phyloP scores from a whole-genome alignment of 2,113 vertebrate species.

The Tapirus terrestris region DNA sequence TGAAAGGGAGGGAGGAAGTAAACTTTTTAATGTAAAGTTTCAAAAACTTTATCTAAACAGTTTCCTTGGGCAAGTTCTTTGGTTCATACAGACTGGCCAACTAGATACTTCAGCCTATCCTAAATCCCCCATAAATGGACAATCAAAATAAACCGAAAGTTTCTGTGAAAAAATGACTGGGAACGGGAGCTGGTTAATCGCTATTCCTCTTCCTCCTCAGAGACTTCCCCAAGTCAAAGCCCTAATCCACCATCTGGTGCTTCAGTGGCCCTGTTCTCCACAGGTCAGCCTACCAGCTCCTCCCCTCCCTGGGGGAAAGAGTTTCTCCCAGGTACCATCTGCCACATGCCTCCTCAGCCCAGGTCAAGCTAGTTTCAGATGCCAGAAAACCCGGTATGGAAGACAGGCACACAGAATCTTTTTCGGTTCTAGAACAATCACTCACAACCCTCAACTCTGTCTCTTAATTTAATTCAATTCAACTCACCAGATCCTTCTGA shows the following conservation, averaged over 20 bases:
- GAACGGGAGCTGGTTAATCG: neutral
- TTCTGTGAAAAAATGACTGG: neutral
- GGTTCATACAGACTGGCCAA: neutral
- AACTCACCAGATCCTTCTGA: neutral
- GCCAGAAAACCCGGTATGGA: neutral
- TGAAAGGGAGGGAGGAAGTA: neutral
- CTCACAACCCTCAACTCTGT: neutral
- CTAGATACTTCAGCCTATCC: neutral
- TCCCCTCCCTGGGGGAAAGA: fast-evolving
- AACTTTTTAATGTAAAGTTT: neutral
- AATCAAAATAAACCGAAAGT: neutral
- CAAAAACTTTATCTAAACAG: neutral
- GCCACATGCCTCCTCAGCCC: neutral
- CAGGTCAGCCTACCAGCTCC: neutral
- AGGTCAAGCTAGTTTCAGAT: neutral
- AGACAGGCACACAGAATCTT: neutral
- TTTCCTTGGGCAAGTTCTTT: neutral
- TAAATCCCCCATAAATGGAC: neutral
- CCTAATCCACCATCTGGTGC: neutral
- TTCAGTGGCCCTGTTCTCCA: fast-evolving
- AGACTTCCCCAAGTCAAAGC: too few species aligned
- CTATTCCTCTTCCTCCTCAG: neutral
- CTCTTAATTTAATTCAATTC: neutral
- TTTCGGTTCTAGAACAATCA: neutral
- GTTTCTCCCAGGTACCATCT: neutral